Evolutionary conservation across 2,113 vertebrate genomes (phyloP), one percentile per base, ranked within the genome.

Genomic region (Ochotona princeps): DNA sequence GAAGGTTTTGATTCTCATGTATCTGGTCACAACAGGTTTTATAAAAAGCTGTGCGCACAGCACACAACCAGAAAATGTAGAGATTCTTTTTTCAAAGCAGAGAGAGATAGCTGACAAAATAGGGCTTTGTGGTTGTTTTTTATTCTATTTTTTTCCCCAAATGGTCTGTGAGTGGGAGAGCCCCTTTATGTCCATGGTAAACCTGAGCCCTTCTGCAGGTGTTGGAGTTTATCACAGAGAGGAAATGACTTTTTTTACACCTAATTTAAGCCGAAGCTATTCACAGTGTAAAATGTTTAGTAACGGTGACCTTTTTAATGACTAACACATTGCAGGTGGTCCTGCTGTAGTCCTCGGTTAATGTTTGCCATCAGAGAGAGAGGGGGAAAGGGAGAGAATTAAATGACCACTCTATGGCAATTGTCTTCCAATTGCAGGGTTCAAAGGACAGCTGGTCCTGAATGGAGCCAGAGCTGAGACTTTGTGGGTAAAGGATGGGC

Each of bases 191-290:
- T 97, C 96, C 96, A 97, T 92, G 96, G 97, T 98, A 98, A 98
- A 98, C 97, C 92, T 98, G 98, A 98, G 98, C 98, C 94, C 76
- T 93, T 73, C 94, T 97, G 98, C 98, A 98, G 98, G 98, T 98
- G 98, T 98, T 98, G 97, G 97, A 98, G 98, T 99, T 99, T 99
- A 99, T 98, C 98, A 98, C 98, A 97, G 97, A 98, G 98, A 99
- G 99, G 99, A 99, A 99, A 99, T 99, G 99, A 99, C 99, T 99
- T 98, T 99, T 99, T 99, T 99, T 99, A 99, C 99, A 99, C 99
- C 99, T 99, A 99, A 99, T 99, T 99, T 99, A 99, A 99, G 98
- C 98, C 98, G 98, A 99, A 99, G 99, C 99, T 99, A 99, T 99
- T 99, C 99, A 98, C 98, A 99, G 98, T 99, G 99, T 99, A 99